These are phyloP conservation scores for Pterocles orientalis DNA, from an alignment of 2,113 vertebrate species.

Conservation along the genomic window DNA sequence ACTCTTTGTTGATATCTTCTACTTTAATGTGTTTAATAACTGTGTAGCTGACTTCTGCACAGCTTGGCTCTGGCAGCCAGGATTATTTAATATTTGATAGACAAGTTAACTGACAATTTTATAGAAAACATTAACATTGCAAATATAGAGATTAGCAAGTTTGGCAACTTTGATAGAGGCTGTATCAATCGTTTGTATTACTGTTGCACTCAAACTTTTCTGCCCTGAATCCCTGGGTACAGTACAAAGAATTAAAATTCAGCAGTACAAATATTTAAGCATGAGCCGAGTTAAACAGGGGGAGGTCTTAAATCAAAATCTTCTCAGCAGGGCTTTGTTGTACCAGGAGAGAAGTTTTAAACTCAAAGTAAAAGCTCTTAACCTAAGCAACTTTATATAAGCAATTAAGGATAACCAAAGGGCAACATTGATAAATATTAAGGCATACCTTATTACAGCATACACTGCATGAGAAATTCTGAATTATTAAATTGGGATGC, in stretches of 20 bases:
- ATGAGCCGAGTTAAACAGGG: neutral
- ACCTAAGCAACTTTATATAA: neutral
- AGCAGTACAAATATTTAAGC: slow-evolving; percentile 23
- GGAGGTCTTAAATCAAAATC: slow-evolving; percentile 26
- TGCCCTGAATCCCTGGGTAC: neutral
- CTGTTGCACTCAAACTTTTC: neutral
- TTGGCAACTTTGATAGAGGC: neutral
- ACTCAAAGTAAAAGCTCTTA: neutral
- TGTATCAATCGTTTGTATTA: slow-evolving; percentile 25
- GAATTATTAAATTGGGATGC: neutral
- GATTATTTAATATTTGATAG: slow-evolving; percentile 18
- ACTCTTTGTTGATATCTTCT: neutral
- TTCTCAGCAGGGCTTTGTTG: neutral
- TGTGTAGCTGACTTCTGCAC: neutral
- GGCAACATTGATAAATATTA: neutral
- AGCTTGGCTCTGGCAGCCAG: neutral
- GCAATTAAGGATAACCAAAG: neutral
- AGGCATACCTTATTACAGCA: neutral
- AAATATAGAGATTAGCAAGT: slow-evolving; percentile 31
- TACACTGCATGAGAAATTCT: neutral
- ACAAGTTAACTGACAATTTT: slow-evolving; percentile 25
- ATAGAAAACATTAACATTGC: slow-evolving; percentile 11
- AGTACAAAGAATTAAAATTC: slow-evolving; percentile 30
- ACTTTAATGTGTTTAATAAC: neutral
- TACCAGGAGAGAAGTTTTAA: neutral